A percentile compares a stretch with the other conserved stretches of the same genome.
Evolutionary conservation across 2,113 vertebrate species (phyloP).

Genomic region (Syngnathoides biaculeatus): DNA sequence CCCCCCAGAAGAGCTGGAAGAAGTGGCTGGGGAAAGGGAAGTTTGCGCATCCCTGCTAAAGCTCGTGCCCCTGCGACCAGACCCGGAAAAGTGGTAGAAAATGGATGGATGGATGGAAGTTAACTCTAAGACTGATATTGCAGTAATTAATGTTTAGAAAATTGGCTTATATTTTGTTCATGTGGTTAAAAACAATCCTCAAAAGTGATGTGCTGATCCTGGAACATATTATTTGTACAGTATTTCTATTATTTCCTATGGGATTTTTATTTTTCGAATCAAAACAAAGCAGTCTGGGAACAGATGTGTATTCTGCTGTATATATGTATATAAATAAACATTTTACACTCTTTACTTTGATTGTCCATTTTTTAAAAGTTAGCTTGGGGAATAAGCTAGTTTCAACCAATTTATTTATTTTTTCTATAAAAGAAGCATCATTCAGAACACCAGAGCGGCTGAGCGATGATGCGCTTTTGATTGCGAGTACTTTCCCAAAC

Average conservation of each 20-base stretch:
- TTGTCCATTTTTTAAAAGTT: background rate
- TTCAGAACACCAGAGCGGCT: constrained; percentile 12
- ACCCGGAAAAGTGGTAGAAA: no score
- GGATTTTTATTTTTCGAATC: background rate
- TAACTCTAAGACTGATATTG: no score
- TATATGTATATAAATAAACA: background rate
- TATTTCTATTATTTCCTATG: background rate
- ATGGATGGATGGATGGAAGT: no score
- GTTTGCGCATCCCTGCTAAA: no score
- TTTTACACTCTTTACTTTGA: background rate
- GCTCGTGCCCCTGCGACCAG: no score
- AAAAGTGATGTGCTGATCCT: background rate
- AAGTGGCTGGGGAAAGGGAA: no score
- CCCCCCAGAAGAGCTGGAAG: no score
- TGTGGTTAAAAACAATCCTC: background rate
- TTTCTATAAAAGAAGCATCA: constrained; percentile 1
- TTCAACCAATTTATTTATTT: background rate
- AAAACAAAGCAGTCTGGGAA: background rate
- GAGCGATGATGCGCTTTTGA: constrained; percentile 30
- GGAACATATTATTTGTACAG: background rate
- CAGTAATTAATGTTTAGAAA: no score
- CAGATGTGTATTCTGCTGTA: background rate
- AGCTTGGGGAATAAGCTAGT: background rate
- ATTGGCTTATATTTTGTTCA: no score
- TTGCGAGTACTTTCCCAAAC: constrained; percentile 41